These are phyloP conservation scores for Xenops minutus DNA, from an alignment of 2,797 vertebrate genomes.

Conservation along the genomic window DNA sequence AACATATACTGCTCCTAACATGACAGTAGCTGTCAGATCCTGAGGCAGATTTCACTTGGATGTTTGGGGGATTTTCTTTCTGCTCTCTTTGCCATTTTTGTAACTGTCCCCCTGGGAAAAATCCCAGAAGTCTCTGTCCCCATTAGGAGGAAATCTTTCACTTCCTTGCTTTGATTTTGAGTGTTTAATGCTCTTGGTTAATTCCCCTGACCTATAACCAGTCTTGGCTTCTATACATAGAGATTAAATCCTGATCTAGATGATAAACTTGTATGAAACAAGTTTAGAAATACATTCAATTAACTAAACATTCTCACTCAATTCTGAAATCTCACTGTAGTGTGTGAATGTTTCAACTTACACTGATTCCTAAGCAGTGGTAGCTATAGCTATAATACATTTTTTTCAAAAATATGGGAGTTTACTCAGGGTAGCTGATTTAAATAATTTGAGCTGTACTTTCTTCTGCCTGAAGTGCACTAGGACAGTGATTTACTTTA, in stretches of 20 bases:
- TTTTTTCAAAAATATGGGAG: neutral
- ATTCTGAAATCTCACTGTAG: neutral
- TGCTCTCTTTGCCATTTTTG: neutral
- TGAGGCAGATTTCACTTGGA: neutral
- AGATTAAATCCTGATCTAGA: slow-evolving; percentile 23
- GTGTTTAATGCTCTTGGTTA: slow-evolving; percentile 6
- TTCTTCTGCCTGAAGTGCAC: neutral
- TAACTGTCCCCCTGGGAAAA: neutral
- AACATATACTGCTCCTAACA: neutral
- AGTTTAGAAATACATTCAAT: slow-evolving; percentile 28
- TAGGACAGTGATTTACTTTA: neutral
- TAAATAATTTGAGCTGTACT: neutral
- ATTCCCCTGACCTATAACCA: slow-evolving; percentile 44
- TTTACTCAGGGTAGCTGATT: neutral
- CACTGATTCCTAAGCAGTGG: neutral
- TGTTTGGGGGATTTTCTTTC: neutral
- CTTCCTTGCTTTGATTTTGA: slow-evolving; percentile 45
- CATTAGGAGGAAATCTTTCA: slow-evolving; percentile 51
- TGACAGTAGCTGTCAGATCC: neutral
- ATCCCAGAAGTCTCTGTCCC: slow-evolving; percentile 35
- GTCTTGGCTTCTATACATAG: neutral
- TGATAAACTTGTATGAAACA: neutral
- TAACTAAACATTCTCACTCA: neutral
- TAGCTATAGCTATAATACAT: neutral
- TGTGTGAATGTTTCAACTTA: neutral